These are phyloP conservation scores for Odontamblyopus lacepedii DNA, from an alignment of 2,797 vertebrate genomes.

Conservation along the genomic window DNA sequence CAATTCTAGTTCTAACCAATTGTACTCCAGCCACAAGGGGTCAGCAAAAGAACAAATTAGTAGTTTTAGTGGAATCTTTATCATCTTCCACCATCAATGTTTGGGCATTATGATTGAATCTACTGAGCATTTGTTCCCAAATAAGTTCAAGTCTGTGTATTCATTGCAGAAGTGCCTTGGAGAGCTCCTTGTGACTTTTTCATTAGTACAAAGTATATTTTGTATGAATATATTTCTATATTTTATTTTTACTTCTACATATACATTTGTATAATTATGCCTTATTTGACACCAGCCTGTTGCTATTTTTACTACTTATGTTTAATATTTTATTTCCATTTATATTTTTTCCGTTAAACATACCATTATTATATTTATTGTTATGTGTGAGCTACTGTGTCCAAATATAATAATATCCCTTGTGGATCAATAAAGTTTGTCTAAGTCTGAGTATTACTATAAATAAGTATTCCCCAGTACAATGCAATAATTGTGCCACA, in stretches of 20 bases:
- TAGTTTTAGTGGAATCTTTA: neutral
- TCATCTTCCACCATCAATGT: neutral
- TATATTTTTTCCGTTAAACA: no score
- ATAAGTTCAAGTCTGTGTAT: neutral
- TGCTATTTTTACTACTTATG: no score
- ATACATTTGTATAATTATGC: no score
- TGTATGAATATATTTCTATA: no score
- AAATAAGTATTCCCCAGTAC: neutral
- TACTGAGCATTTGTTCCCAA: neutral
- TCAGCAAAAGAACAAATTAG: neutral
- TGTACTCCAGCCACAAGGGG: neutral
- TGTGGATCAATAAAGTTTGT: no score
- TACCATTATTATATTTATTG: no score
- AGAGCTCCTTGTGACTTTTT: neutral
- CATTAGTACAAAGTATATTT: neutral
- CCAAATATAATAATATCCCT: no score
- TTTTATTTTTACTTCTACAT: no score
- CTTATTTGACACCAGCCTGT: no score
- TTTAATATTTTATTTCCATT: no score
- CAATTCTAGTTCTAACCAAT: neutral
- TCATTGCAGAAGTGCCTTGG: neutral
- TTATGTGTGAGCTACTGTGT: no score
- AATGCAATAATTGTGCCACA: neutral
- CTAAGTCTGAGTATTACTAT: neutral
- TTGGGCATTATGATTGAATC: neutral